phyloP scores from a whole-genome alignment of 2,888 invertebrate genomes.

The Epinotia nisella region DNA sequence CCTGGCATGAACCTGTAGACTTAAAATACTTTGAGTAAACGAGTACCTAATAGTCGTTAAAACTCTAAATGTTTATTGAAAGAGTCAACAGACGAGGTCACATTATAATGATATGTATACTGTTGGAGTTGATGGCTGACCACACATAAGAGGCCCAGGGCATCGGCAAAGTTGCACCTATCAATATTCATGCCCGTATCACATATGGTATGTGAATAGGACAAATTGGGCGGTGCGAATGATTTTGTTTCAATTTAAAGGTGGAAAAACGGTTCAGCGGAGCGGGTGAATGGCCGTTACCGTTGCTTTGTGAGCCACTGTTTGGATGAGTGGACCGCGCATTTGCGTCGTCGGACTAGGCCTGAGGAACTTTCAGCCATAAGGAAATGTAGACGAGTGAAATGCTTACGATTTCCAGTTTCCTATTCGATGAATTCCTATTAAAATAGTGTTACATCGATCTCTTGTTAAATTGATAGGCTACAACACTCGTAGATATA shows the following conservation, averaged over 20 bases:
- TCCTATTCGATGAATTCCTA: background rate
- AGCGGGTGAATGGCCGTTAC: conserved; percentile 68
- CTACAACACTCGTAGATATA: background rate
- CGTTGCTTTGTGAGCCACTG: conserved; percentile 70
- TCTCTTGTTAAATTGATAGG: background rate
- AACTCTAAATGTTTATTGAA: background rate
- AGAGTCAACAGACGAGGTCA: background rate
- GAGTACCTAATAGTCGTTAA: too few species aligned
- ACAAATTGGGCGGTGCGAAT: conserved; percentile 60
- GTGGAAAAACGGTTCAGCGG: conserved; percentile 71
- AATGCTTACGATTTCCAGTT: background rate
- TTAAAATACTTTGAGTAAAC: too few species aligned
- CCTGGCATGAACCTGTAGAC: too few species aligned
- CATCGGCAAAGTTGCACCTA: conserved; percentile 47
- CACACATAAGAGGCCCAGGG: conserved; percentile 41
- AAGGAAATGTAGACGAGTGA: background rate
- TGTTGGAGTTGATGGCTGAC: conserved; percentile 17
- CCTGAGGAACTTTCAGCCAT: conserved; percentile 6
- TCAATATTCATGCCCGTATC: conserved; percentile 49
- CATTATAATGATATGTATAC: conserved; percentile 21
- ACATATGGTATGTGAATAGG: conserved; percentile 48
- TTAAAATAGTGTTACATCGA: background rate
- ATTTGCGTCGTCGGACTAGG: conserved; percentile 31
- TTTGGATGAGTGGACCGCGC: conserved; percentile 68
- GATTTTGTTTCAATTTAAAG: conserved; percentile 77